Evolutionary conservation across 2,888 invertebrate genomes (phyloP), one percentile per base, ranked within the genome.

Genomic region (Auanema freiburgensis): DNA sequence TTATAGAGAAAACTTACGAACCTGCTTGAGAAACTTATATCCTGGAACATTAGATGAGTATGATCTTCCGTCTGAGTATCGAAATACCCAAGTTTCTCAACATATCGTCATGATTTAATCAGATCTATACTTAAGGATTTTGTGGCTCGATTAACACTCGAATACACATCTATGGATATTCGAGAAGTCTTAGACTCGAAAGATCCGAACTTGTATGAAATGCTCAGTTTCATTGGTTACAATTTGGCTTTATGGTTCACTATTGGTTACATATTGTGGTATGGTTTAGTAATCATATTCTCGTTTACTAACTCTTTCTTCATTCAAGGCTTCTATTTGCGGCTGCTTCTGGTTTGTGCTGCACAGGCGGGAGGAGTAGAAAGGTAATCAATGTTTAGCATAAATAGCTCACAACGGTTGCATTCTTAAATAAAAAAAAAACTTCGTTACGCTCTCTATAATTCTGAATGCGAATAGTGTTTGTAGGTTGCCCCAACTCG

Each of bases 241-340:
- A 80, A 80, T 59, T 56, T 79, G 41, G 79, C 79, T 10, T 64
- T 78, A 3, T 80, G 80, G 79, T 80, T 80, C 58, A 66, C 73
- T 14, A 66, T 80, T 46, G 79, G 78, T 0, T 72, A 77, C 53
- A 71, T 80, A 42, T 54, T 80, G 23, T 80, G 80, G 79, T 78
- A 40, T 46, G 11, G 8, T 46, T 0, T 18, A 5, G 11, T 18
- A 46, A 18, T 46, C 8, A 46, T 8, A 5, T 18, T 8, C 8
- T 46, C 8, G 46, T 46, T 33, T 33, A 8, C 33, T 33, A 5
- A 33, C 33, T 33, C 33, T 3, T 8, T 5, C 33, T 5, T 33
- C 4, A 5, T 33, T 33, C 33, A 3, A 33, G 33, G 33, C 33
- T 33, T 5, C 33, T 33, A 33, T 33, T 33, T 8, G 33, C 33